These are phyloP conservation scores for Tursiops truncatus DNA, from an alignment of 2,113 vertebrate genomes.

Conservation along the genomic window DNA sequence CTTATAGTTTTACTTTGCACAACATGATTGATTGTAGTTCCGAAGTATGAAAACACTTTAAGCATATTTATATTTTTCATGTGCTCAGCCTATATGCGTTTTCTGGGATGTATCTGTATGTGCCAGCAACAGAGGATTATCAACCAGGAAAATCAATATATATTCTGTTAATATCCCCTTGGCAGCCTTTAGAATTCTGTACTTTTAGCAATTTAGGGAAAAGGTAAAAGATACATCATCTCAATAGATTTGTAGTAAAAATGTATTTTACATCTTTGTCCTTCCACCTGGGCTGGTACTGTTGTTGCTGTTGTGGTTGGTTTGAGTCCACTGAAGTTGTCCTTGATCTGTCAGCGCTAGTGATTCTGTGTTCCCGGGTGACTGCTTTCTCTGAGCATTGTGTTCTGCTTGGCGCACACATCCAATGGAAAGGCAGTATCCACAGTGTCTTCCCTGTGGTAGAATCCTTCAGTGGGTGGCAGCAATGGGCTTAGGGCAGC, in stretches of 20 bases:
- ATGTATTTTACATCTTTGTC: background rate
- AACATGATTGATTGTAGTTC: background rate
- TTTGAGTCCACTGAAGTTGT: background rate
- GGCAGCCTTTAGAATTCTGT: background rate
- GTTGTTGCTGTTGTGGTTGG: background rate
- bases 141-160: background rate
- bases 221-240: background rate
- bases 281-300: too few species aligned
- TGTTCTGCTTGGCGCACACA: background rate
- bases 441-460: fast-evolving
- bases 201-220: background rate
- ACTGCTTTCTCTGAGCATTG: background rate
- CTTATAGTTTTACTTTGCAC: background rate
- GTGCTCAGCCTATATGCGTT: background rate
- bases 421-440: fast-evolving
- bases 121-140: background rate
- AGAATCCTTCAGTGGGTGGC: background rate
- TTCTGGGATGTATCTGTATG: background rate
- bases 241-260: background rate
- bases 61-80: background rate
- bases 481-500: fast-evolving
- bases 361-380: background rate
- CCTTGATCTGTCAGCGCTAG: background rate
- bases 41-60: background rate
- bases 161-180: background rate